phyloP scores from a whole-genome alignment of 2,113 vertebrate genomes.

The Choloepus hoffmanni region DNA sequence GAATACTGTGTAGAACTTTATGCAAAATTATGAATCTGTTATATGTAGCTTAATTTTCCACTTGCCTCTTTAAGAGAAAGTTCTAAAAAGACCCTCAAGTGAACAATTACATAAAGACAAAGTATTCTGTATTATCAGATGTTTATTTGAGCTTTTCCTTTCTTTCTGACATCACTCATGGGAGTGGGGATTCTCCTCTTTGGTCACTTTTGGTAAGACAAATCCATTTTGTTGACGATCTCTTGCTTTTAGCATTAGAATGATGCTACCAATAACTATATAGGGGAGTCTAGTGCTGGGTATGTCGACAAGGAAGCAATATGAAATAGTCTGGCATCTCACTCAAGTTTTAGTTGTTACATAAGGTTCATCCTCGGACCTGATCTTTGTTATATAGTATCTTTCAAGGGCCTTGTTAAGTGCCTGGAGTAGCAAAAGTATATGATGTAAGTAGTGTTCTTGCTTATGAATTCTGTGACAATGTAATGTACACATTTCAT shows the following conservation, averaged over 20 bases:
- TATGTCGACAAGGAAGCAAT: not conserved
- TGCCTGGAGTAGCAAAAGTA: slow-evolving; percentile 11
- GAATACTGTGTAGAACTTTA: not conserved
- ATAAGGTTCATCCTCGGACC: not conserved
- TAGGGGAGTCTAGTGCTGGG: not conserved
- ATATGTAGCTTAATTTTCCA: not conserved
- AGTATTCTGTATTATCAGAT: not conserved
- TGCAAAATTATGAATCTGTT: not conserved
- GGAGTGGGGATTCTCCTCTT: not conserved
- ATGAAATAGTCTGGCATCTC: not conserved
- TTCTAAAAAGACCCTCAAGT: not conserved
- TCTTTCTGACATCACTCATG: not conserved
- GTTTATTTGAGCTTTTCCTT: not conserved
- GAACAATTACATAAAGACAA: not conserved
- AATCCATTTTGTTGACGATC: not conserved
- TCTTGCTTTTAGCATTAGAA: not conserved
- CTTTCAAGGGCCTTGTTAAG: not conserved
- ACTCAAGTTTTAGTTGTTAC: not conserved
- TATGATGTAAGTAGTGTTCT: not conserved
- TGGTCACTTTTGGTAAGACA: not conserved
- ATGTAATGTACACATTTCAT: not conserved
- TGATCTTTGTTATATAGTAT: not conserved
- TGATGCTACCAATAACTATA: not conserved
- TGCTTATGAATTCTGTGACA: not conserved
- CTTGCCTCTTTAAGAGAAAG: not conserved